Base-by-base conservation (phyloP, 2,797 vertebrate species). In the Coreius guichenoti region DNA sequence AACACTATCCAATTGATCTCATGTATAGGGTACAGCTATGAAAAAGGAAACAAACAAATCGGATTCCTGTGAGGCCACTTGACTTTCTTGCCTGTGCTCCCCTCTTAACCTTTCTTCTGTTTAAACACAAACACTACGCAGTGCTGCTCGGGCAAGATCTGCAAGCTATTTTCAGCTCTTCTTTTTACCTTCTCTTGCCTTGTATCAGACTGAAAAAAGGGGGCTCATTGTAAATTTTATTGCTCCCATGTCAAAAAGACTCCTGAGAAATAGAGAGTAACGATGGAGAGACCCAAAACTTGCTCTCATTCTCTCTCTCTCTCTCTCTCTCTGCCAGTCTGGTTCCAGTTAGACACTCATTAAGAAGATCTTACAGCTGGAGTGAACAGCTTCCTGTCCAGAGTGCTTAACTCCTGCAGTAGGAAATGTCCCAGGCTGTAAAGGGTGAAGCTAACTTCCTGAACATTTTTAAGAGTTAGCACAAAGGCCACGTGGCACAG, bases 331-430 rank as follows among this genome's bases (percentile, higher is more conserved):
- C 39, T 54, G 97, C 97, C 98, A 96, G 95, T 95, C 97, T 99
- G 98, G 97, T 99, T 98, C 97, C 96, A 96, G 97, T 99, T 99
- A 98, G 96, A 94, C 96, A 96, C 96, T 97, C 97, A 98, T 99
- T 99, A 98, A 97, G 96, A 96, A 98, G 97, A 98, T 97, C 98
- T 99, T 97, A 99, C 96, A 92, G 96, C 95, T 95, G 92, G 92
- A 94, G 96, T 95, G 97, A 98, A 98, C 97, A 95, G 96, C 95
- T 99, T 99, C 98, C 98, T 99, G 98, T 97, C 96, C 96, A 92
- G 94, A 98, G 96, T 95, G 96, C 96, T 99, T 97, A 97, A 97
- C 96, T 97, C 96, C 93, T 95, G 95, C 97, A 97, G 96, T 96
- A 96, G 96, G 96, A 97, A 98, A 96, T 96, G 96, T 96, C 95